These are phyloP conservation scores for Drosophila recens DNA, from an alignment of 2,888 invertebrate genomes.

Conservation along the genomic window DNA sequence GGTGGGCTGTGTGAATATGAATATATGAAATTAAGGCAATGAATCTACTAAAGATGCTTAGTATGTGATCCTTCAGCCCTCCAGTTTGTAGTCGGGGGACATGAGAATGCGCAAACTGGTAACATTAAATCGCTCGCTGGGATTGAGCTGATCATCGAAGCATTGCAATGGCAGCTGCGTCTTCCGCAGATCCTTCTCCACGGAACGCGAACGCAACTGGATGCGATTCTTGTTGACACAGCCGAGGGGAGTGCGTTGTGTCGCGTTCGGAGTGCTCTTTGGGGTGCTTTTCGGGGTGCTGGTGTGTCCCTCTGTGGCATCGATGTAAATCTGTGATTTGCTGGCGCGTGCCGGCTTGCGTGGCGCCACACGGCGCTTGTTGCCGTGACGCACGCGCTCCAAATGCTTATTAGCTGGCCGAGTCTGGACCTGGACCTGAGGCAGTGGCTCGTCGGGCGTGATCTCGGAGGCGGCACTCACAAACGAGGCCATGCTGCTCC, in stretches of 20 bases:
- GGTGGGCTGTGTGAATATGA: constrained; percentile 12
- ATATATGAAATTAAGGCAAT: constrained; percentile 16
- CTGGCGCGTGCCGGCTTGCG: constrained; percentile 63
- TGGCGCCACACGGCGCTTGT: constrained; percentile 65
- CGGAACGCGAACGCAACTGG: constrained; percentile 76
- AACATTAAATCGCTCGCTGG: constrained; percentile 42
- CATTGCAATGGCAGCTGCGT: constrained; percentile 65
- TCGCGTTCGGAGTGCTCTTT: constrained; percentile 24
- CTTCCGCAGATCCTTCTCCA: constrained; percentile 70
- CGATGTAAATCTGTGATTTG: constrained; percentile 75
- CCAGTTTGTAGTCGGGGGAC: constrained; percentile 31
- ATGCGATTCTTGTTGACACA: constrained; percentile 80
- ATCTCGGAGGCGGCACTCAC: constrained; percentile 47
- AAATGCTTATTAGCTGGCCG: constrained; percentile 70
- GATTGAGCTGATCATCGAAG: constrained; percentile 75
- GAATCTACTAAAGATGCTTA: constrained; percentile 39
- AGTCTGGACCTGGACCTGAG: not conserved
- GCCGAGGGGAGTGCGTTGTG: constrained; percentile 79
- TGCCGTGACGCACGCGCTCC: constrained; percentile 76
- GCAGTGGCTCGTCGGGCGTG: constrained; percentile 33
- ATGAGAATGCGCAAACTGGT: constrained; percentile 41
- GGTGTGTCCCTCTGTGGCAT: constrained; percentile 42
- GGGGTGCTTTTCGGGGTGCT: constrained; percentile 54
- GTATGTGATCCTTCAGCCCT: constrained; percentile 32
- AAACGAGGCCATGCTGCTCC: constrained; percentile 73